Conservation (phyloP, 2,113 vertebrate species). For the Menura novaehollandiae region DNA sequence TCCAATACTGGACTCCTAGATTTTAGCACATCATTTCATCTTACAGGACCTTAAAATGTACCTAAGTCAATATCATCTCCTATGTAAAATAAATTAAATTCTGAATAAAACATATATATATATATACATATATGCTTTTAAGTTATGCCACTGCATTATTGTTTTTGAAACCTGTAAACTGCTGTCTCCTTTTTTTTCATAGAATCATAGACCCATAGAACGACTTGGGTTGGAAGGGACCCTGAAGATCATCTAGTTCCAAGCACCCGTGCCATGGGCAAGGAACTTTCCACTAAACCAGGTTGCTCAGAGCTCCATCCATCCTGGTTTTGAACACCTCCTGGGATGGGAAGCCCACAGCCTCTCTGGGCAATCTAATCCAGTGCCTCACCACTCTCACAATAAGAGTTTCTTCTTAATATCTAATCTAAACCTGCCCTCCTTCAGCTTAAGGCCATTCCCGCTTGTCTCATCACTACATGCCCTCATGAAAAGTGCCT, state of each 20-base stretch:
- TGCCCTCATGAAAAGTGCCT: background rate
- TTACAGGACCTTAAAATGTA: background rate
- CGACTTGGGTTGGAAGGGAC: accelerated
- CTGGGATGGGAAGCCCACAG: background rate
- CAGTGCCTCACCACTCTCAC: background rate
- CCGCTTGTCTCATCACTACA: background rate
- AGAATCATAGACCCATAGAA: background rate
- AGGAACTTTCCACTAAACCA: background rate
- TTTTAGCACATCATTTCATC: background rate
- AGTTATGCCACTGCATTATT: background rate
- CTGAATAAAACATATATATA: background rate
- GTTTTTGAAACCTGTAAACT: background rate
- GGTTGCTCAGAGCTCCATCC: background rate
- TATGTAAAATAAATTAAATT: background rate
- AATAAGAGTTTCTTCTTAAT: background rate
- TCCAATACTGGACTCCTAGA: background rate
- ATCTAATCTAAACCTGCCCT: background rate
- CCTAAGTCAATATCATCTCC: background rate
- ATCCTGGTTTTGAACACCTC: background rate
- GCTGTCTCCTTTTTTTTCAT: background rate
- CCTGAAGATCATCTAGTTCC: background rate
- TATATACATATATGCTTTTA: background rate
- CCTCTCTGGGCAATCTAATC: background rate
- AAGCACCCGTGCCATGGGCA: background rate
- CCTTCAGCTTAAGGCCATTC: background rate